phyloP scores from a whole-genome alignment of 2,888 invertebrate species.

The Agrotis clavis region DNA sequence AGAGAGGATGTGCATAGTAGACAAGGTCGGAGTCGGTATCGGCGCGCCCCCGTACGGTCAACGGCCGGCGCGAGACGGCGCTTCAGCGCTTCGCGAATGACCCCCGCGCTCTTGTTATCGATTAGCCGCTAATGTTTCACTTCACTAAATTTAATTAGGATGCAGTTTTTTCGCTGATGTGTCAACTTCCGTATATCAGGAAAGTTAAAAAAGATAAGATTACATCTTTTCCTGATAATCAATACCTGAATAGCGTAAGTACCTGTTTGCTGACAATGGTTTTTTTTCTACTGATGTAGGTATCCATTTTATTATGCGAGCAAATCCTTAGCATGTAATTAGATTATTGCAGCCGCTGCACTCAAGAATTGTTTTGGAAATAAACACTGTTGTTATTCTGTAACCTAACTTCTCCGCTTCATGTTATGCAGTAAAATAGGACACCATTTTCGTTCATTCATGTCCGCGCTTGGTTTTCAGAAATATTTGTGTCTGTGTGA shows the following conservation, averaged over 20 bases:
- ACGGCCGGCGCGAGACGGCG: conserved; percentile 83
- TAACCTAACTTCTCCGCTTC: conserved; percentile 10
- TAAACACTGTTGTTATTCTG: conserved; percentile 5
- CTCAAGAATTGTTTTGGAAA: conserved; percentile 28
- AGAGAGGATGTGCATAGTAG: conserved; percentile 71
- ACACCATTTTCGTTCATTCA: conserved; percentile 16
- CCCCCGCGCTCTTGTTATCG: conserved; percentile 85
- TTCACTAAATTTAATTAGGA: conserved; percentile 77
- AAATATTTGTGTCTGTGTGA: not conserved
- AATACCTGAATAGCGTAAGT: conserved; percentile 56
- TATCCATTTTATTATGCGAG: conserved; percentile 15
- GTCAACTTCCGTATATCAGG: conserved; percentile 31
- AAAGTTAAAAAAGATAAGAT: conserved; percentile 32
- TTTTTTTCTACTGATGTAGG: conserved; percentile 17
- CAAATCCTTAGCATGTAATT: conserved; percentile 40
- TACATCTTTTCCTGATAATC: conserved; percentile 54
- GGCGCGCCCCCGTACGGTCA: conserved; percentile 86
- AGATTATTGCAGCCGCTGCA: conserved; percentile 48
- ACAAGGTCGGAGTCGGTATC: conserved; percentile 82
- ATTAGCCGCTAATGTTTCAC: conserved; percentile 82
- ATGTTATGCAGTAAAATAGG: conserved; percentile 28
- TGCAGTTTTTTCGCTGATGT: conserved; percentile 62
- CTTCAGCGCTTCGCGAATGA: conserved; percentile 80
- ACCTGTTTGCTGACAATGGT: conserved; percentile 44
- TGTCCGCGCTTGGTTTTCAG: conserved; percentile 13